Percentiles rank a stretch among this genome's conserved stretches.
Conservation (phyloP, 2,888 invertebrate species). For the Heliothis peltigera region DNA sequence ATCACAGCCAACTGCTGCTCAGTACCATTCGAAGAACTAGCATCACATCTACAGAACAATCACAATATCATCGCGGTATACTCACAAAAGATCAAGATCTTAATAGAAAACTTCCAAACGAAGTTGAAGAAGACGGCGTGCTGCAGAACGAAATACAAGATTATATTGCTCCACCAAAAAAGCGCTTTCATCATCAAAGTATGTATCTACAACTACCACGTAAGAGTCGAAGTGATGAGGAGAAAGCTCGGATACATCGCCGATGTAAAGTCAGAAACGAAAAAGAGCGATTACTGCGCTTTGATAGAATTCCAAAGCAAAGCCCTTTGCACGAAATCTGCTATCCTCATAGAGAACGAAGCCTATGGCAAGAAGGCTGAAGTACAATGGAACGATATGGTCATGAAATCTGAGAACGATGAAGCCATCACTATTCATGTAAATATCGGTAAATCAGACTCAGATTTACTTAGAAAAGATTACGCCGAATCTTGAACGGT, state of each 20-base stretch:
- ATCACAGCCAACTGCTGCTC: constrained; percentile 84
- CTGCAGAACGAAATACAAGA: constrained; percentile 87
- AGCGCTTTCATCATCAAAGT: constrained; percentile 88
- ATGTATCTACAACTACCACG: constrained; percentile 87
- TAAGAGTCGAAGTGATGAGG: constrained; percentile 85
- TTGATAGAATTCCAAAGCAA: constrained; percentile 87
- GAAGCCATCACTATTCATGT: constrained; percentile 87
- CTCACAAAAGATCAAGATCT: constrained; percentile 86
- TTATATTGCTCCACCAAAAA: constrained; percentile 83
- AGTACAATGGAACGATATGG: constrained; percentile 85
- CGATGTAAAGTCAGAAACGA: constrained; percentile 79
- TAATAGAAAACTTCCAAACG: constrained; percentile 87
- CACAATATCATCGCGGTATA: constrained; percentile 87
- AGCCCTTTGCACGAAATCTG: constrained; percentile 83
- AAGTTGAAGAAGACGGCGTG: constrained; percentile 87
- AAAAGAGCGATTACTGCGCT: constrained; percentile 85
- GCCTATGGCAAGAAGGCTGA: constrained; percentile 86
- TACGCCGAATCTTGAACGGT: constrained; percentile 69
- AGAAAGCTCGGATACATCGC: constrained; percentile 84
- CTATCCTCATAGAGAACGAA: constrained; percentile 85
- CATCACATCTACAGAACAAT: constrained; percentile 79
- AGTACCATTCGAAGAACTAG: constrained; percentile 83
- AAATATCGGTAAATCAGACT: constrained; percentile 82
- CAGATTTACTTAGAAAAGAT: constrained; percentile 73
- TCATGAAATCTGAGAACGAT: constrained; percentile 84